phyloP scores from a whole-genome alignment of 2,113 vertebrate genomes.

The Passer domesticus region DNA sequence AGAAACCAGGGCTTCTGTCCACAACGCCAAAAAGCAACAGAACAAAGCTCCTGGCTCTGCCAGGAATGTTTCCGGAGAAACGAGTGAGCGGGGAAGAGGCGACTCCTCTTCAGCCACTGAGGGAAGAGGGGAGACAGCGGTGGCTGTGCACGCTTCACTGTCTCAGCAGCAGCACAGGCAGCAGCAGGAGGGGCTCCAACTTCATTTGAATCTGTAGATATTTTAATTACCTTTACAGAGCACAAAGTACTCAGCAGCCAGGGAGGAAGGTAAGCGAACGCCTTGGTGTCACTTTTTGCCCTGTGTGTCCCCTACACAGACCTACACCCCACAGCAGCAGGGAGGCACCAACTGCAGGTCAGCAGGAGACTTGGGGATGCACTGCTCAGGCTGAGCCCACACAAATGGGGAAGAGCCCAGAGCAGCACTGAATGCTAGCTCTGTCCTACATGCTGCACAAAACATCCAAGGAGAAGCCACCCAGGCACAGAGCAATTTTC shows the following conservation, averaged over 20 bases:
- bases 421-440: neutral
- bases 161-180: neutral
- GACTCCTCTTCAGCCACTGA: accelerated
- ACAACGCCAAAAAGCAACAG: neutral
- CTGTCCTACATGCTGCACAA: neutral
- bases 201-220: neutral
- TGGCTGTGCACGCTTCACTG: accelerated
- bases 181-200: neutral
- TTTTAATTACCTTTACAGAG: neutral
- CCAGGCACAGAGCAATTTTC: neutral
- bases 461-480: neutral
- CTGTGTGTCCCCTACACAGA: neutral
- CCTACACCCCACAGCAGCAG: neutral
- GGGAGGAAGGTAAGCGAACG: neutral
- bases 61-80: neutral
- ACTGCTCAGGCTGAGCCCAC: neutral
- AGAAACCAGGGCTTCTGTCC: neutral
- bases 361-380: neutral
- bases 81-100: accelerated
- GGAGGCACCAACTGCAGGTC: accelerated
- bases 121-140: neutral
- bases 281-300: neutral
- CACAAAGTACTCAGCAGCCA: neutral
- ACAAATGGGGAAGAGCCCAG: neutral
- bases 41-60: neutral